Evolutionary conservation across 2,113 vertebrate species (phyloP).

Genomic region (Pteruthius melanotis): DNA sequence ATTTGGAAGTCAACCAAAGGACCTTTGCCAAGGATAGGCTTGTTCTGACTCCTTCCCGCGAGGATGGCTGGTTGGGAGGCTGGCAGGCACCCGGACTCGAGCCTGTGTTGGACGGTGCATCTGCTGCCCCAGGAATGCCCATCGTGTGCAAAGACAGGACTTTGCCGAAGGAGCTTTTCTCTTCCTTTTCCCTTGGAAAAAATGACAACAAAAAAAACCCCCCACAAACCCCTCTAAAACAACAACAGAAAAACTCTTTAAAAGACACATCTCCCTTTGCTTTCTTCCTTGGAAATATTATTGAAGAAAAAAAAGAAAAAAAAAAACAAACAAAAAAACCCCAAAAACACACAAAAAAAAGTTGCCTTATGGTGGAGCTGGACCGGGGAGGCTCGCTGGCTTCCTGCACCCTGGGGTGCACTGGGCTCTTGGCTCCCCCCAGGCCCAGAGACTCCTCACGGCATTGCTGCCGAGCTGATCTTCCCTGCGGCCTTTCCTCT

Average conservation of each 20-base stretch:
- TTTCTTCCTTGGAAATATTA: constrained; percentile 78
- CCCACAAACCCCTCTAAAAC: constrained; percentile 19
- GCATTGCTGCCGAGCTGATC: constrained; percentile 21
- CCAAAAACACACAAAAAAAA: constrained; percentile 34
- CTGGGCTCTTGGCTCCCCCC: neutral
- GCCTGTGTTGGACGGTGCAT: neutral
- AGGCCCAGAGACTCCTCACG: constrained; percentile 21
- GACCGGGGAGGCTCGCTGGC: constrained; percentile 13
- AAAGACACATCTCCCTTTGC: constrained; percentile 67
- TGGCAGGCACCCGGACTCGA: neutral
- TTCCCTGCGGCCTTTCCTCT: constrained; percentile 26
- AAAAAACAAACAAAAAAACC: neutral
- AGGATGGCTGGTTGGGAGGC: neutral
- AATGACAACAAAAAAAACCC: neutral
- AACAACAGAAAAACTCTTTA: neutral
- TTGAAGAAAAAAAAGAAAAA: constrained; percentile 41
- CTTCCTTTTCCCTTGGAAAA: constrained; percentile 72
- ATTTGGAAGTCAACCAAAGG: constrained; percentile 81
- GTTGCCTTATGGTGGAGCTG: constrained; percentile 83
- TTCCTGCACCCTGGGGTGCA: neutral
- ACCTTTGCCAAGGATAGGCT: constrained; percentile 61
- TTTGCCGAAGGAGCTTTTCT: constrained; percentile 72
- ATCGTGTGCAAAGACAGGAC: constrained; percentile 67
- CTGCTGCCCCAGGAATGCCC: constrained; percentile 61
- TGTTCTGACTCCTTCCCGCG: constrained; percentile 22